phyloP scores from a whole-genome alignment of 2,113 vertebrate genomes.

The human region GRCh38 chr1:220235501-220236000 shows the following conservation, averaged over 20 bases:
- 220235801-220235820: not conserved
- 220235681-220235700: conserved; percentile 31
- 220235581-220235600: not conserved
- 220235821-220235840: conserved; percentile 9
- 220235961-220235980: not conserved
- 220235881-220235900: not conserved
- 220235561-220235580: not conserved
- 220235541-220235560: not conserved
- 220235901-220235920: not conserved
- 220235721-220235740: conserved; percentile 65
- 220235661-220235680: not conserved
- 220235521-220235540: not conserved
- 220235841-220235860: not conserved
- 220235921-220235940: not conserved
- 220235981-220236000: not conserved
- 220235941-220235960: not conserved
- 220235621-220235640: not conserved
- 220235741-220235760: not conserved
- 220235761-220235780: conserved; percentile 5
- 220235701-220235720: not conserved
- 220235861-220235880: not conserved
- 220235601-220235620: not conserved
- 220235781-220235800: not conserved
- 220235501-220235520: not conserved
- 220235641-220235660: not conserved